phyloP scores from a whole-genome alignment of 2,888 invertebrate species.

The Halictus quadricinctus region DNA sequence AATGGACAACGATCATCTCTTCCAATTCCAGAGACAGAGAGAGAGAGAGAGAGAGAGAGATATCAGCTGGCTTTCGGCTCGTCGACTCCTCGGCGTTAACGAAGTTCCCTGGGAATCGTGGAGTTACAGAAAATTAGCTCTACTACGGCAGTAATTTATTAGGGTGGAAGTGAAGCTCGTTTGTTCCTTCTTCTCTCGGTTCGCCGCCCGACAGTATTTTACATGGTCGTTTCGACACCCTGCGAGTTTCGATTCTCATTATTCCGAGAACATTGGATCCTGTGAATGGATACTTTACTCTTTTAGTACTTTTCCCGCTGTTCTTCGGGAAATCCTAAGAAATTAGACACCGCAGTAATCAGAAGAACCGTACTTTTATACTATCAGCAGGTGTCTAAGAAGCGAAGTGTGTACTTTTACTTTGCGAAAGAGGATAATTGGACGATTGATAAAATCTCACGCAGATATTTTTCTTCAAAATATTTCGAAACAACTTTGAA shows the following conservation, averaged over 20 bases:
- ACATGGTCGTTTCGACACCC: constrained; percentile 19
- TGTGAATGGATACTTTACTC: background rate
- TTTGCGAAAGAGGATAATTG: too few species aligned
- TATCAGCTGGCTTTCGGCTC: constrained; percentile 1
- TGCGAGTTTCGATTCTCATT: constrained; percentile 7
- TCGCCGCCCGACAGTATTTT: constrained; percentile 5
- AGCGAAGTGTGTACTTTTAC: too few species aligned
- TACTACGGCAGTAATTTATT: constrained; percentile 7
- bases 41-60: background rate
- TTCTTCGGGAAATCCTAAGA: background rate
- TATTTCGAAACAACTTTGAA: too few species aligned
- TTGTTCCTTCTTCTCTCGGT: background rate
- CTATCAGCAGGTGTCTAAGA: too few species aligned
- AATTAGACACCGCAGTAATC: background rate
- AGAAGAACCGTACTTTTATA: too few species aligned
- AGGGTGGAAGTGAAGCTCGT: constrained; percentile 8
- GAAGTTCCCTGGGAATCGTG: constrained; percentile 14
- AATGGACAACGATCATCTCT: background rate
- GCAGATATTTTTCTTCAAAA: too few species aligned
- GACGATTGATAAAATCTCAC: too few species aligned
- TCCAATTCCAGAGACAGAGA: background rate
- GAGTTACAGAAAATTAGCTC: constrained; percentile 18
- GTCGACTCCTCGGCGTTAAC: constrained; percentile 16
- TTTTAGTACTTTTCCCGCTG: background rate
- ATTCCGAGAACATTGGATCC: background rate